Base-by-base conservation (phyloP, 2,888 invertebrate genomes). In the Drosophila neonasuta region DNA sequence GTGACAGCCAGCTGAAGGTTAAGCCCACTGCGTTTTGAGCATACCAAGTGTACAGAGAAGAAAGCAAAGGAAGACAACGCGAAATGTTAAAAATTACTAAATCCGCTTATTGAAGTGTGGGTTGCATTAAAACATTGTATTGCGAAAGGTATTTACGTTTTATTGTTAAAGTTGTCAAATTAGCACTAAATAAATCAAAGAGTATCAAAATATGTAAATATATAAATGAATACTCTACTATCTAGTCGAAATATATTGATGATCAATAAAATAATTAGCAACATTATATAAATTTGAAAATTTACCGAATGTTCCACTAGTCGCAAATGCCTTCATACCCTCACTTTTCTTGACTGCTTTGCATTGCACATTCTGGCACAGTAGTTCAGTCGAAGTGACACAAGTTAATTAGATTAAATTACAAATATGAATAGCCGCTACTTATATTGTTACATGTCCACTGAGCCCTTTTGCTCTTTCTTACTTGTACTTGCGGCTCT, bases 321-420 rank as follows among this genome's bases (percentile, higher is more conserved):
- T 41, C 13, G 15, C 3, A 41, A 13, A 15, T 41, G 13, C 11
- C 39, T 15, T 8, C 6, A 15, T 41, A 41, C 39, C 9, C 39
- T 41, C 13, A 13, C 39, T 41, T 13, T 41, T 39, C 8, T 15
- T 42, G 24, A 34, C 50, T 56, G 58, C 44, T 54, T 29, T 49
- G 56, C n/a, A 29, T n/a, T 30, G 41, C 56, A 56, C 57, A 48
- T 81, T 81, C 55, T 85, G 80, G 82, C 77, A 77, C 86, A 83
- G 87, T 85, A 84, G 82, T 71, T 79, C 87, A 87, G 71, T 77
- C 86, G 55, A 72, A 81, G 65, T 86, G 83, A 75, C 86, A 85
- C 80, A 84, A 84, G 83, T 84, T 84, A 84, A 84, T 84, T 82
- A 84, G 83, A 84, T 84, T 84, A 84, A 63, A 78, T 71, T 56